Evolutionary conservation across 1,140 invertebrate species (phyloP), one percentile per base, ranked within the genome.

Genomic region (Hycleus phaleratus): DNA sequence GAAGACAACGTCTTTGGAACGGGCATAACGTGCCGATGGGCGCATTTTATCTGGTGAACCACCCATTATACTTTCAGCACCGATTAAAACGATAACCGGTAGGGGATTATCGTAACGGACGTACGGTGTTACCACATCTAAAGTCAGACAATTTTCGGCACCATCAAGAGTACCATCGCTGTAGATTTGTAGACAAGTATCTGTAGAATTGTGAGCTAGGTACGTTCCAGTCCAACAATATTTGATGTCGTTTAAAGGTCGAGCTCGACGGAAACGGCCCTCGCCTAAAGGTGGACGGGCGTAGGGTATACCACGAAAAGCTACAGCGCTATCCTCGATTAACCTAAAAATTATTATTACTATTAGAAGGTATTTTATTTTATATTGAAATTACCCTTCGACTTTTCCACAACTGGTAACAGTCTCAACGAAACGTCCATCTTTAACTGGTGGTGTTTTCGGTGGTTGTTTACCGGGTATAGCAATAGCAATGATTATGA

Each of bases 221-320:
- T 85, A 79, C 0, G 85, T 91, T 11, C 80, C 86, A 61, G 87
- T 87, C 90, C 90, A 93, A 69, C 91, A 94, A 50, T 86, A 76
- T 12, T 85, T 80, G 42, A 93, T 75, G 11, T 78, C 75, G 38
- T 82, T 74, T 1, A 88, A 71, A 3, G 82, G 73, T 60, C 85
- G 78, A 0, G 91, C 88, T 3, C 82, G 78, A 40, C 82, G 81
- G 81, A 89, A 94, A 56, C 91, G 79, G 24, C 78, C 76, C 44
- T 85, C 80, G 7, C 75, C 81, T 0, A 86, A 60, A 0, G 91
- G 91, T 8, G 90, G 85, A n/a, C 84, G 66, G 3, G 91, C 91
- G 71, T 91, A 95, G 0, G 91, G 91, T 47, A 95, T 88, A 11
- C 90, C 90, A 12, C 84, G 83, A 73, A 94, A 94, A 2, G 86